Evolutionary conservation across 2,888 invertebrate genomes (phyloP).

Genomic region (Nebria salina): DNA sequence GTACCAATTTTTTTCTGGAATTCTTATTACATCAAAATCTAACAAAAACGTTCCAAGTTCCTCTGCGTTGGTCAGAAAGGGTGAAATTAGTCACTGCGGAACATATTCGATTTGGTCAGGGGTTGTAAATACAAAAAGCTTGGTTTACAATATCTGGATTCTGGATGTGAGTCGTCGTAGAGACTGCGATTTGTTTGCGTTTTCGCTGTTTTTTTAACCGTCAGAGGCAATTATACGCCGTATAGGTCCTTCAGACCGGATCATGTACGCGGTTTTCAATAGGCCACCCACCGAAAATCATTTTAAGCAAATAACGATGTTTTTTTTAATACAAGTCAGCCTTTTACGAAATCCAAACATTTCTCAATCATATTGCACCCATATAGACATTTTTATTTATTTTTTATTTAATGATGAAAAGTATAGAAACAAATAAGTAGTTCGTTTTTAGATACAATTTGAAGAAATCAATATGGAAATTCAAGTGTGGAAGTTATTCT

Average conservation of each 20-base stretch:
- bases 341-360: conserved; percentile 19
- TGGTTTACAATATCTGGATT: conserved; percentile 36
- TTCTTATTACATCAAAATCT: too few species aligned
- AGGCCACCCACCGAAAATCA: not conserved
- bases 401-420: too few species aligned
- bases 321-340: conserved; percentile 26
- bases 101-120: not conserved
- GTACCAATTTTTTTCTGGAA: not conserved
- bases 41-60: too few species aligned
- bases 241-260: conserved; percentile 23
- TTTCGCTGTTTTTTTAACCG: conserved; percentile 40
- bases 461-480: not conserved
- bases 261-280: conserved; percentile 30
- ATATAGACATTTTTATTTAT: too few species aligned
- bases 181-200: conserved; percentile 30
- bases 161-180: conserved; percentile 20
- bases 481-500: conserved; percentile 8
- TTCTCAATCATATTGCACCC: conserved; percentile 28
- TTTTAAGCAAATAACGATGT: conserved; percentile 36
- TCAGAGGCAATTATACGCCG: conserved; percentile 37
- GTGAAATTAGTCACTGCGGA: not conserved
- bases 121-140: not conserved
- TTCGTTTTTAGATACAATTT: not conserved
- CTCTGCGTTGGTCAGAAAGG: not conserved
- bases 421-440: too few species aligned